Evolutionary conservation across 2,797 vertebrate genomes (phyloP).

Genomic region (Fistularia tabacaria): DNA sequence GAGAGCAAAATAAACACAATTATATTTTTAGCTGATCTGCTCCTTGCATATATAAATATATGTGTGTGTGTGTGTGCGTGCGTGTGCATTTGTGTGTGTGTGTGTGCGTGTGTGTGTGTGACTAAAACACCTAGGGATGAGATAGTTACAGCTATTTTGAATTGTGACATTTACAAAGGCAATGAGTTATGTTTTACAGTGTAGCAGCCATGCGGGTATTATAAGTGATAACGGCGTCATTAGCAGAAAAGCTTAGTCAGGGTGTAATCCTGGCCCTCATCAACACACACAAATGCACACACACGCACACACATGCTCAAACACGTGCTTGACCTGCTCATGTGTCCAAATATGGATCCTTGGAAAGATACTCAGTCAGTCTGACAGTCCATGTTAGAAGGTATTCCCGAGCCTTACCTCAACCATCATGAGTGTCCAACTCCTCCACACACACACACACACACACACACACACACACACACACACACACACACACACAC

Average conservation of each 20-base stretch:
- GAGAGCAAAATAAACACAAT: too few relatives aligned
- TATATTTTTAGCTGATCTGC: too few relatives aligned
- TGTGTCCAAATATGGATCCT: slow-evolving; percentile 8
- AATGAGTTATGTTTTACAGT: neutral
- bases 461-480: slow-evolving; percentile 11
- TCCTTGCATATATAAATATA: too few relatives aligned
- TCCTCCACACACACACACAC: neutral
- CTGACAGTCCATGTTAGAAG: too few relatives aligned
- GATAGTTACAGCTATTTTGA: too few relatives aligned
- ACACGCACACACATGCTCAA: slow-evolving; percentile 5
- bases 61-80: too few relatives aligned
- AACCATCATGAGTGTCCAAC: too few relatives aligned
- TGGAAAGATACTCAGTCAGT: neutral
- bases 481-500: slow-evolving; percentile 6
- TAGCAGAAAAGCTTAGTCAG: slow-evolving; percentile 39
- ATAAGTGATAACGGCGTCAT: slow-evolving; percentile 34
- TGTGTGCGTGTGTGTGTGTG: too few relatives aligned
- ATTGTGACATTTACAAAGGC: too few relatives aligned
- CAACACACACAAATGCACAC: slow-evolving; percentile 11
- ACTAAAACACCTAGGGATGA: too few relatives aligned
- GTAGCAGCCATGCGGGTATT: slow-evolving; percentile 26
- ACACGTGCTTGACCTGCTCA: slow-evolving; percentile 1
- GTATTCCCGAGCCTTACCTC: too few relatives aligned
- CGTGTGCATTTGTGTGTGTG: too few relatives aligned
- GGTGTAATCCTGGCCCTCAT: slow-evolving; percentile 32